Evolutionary conservation across 2,888 invertebrate species (phyloP).

Genomic region (Amphipoea lucens): DNA sequence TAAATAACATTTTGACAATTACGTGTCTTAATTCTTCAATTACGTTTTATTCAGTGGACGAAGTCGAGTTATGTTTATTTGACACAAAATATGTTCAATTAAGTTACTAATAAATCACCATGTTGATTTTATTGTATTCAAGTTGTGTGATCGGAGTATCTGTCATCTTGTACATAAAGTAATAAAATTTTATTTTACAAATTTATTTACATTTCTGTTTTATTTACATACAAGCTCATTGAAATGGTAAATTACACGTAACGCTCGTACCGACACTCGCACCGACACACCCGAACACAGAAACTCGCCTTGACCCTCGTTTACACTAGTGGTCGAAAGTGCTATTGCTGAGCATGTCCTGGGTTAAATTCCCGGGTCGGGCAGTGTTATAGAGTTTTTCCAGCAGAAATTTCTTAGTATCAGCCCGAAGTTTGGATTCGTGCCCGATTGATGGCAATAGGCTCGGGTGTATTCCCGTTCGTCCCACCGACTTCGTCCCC

Average conservation of each 20-base stretch:
- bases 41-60: conserved; percentile 59
- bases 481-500: no score
- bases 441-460: no score
- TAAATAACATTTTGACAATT: conserved; percentile 6
- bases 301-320: not conserved
- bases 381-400: no score
- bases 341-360: not conserved
- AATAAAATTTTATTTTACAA: conserved; percentile 87
- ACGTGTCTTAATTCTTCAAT: not conserved
- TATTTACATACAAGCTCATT: conserved; percentile 66
- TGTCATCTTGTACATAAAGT: conserved; percentile 88
- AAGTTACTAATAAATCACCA: conserved; percentile 70
- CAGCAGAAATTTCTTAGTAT: no score
- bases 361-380: not conserved
- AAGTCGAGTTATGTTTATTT: conserved; percentile 57
- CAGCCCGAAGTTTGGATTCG: no score
- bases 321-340: not conserved
- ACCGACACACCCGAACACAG: not conserved
- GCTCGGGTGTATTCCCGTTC: no score
- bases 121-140: conserved; percentile 80
- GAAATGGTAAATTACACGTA: not conserved
- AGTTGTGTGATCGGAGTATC: conserved; percentile 83
- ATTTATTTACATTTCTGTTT: conserved; percentile 75
- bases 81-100: conserved; percentile 62
- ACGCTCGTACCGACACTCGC: not conserved